Evolutionary conservation across 37 sponge, comb jelly and placozoan species (phyloP).

Genomic region (Theonella swinhoei): DNA sequence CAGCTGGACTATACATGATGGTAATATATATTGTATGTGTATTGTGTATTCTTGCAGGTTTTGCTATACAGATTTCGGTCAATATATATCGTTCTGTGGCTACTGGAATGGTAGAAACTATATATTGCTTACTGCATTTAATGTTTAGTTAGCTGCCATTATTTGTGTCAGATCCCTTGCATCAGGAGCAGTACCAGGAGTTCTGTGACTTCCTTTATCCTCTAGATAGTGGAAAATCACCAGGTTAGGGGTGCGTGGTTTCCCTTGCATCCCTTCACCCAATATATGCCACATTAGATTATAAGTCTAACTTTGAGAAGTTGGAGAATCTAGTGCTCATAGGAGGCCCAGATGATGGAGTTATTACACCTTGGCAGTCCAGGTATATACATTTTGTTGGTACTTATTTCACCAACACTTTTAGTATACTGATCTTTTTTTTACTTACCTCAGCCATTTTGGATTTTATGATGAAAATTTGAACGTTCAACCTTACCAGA

Average conservation of each 20-base stretch:
- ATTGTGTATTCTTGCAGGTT: constrained; percentile 48
- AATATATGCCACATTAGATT: constrained; percentile 8
- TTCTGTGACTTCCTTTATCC: constrained; percentile 46
- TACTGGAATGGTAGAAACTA: constrained; percentile 78
- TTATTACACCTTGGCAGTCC: constrained; percentile 97
- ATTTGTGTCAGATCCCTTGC: constrained; percentile 83
- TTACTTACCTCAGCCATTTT: constrained; percentile 61
- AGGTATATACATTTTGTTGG: constrained; percentile 46
- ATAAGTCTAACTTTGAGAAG: constrained; percentile 70
- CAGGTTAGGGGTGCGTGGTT: constrained; percentile 30
- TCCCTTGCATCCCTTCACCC: neutral
- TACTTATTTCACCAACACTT: neutral
- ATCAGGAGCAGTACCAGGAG: constrained; percentile 51
- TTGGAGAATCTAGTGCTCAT: constrained; percentile 75
- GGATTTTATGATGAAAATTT: constrained; percentile 75
- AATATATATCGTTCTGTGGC: constrained; percentile 59
- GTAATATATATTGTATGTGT: neutral
- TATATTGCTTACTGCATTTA: neutral
- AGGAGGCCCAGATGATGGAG: constrained; percentile 96
- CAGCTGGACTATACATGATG: neutral
- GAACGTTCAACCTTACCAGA: neutral
- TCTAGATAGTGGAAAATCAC: constrained; percentile 41
- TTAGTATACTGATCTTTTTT: neutral
- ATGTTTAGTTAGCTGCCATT: neutral
- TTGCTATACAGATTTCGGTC: constrained; percentile 57